These are phyloP conservation scores for Volucella inanis DNA, from an alignment of 2,888 invertebrate genomes.

Conservation along the genomic window DNA sequence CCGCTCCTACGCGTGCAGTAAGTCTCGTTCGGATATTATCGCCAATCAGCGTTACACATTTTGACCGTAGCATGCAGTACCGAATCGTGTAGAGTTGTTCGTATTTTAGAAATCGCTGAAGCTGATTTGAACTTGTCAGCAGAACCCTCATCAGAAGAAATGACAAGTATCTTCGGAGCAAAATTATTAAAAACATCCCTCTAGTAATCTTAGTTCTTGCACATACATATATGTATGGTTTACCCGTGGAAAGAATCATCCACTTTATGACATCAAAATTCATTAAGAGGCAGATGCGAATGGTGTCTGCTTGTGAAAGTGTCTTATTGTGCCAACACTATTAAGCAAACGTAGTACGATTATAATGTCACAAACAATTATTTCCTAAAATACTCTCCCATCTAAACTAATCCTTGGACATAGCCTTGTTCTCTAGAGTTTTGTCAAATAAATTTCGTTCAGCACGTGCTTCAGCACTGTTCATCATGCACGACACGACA, in stretches of 20 bases:
- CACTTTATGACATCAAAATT: constrained; percentile 8
- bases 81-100: too few species aligned
- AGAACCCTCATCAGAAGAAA: too few species aligned
- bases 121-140: too few species aligned
- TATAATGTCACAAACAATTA: constrained; percentile 1
- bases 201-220: too few species aligned
- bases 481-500: constrained; percentile 40
- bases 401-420: constrained; percentile 11
- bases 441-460: constrained; percentile 33
- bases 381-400: neutral
- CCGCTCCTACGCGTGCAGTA: too few species aligned
- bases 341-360: constrained; percentile 9
- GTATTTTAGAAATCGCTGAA: too few species aligned
- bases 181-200: too few species aligned
- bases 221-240: too few species aligned
- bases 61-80: too few species aligned
- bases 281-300: constrained; percentile 41
- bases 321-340: constrained; percentile 11
- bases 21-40: too few species aligned
- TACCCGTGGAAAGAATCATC: neutral
- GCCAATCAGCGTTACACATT: too few species aligned
- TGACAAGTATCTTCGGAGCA: too few species aligned
- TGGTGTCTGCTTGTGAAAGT: neutral
- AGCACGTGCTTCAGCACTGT: constrained; percentile 38
- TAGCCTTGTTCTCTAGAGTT: constrained; percentile 22